Base-by-base conservation (phyloP, 2,888 invertebrate species). In the Zaprionus bogoriensis region DNA sequence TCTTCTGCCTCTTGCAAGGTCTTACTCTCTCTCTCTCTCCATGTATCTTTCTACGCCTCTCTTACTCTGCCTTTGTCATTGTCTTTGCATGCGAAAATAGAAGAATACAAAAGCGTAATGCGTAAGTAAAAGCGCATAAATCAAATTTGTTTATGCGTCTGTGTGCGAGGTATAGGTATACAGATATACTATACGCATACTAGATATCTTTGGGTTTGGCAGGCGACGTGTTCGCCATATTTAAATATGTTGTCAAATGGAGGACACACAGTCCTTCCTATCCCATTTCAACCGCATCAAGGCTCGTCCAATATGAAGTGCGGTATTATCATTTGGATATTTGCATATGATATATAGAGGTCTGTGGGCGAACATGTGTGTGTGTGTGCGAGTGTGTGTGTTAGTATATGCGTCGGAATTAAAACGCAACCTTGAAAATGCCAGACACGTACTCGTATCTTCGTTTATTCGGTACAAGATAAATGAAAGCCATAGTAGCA, bases 371-470 rank as follows among this genome's bases (percentile, higher is more conserved):
- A n/a, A n/a, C n/a, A n/a, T 52, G 25, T 42, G 42, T 47, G 32
- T 50, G 57, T 23, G 52, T 77, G 61, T 57, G 36, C 10, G 17
- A 64, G 30, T 38, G 20, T 9, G 38, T 45, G 10, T 52, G 36
- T 14, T 41, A 44, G 14, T 60, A 52, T 59, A 39, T 59, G 59
- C 47, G 61, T 50, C 53, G 62, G 67, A 74, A 80, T 82, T 82
- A 79, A 78, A 75, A 82, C 60, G 61, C 57, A 79, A 73, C 86
- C 79, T 85, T 85, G 86, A 78, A 67, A 76, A 85, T 85, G 73
- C 77, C 77, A 82, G 79, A 80, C 86, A 79, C 85, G 77, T 78
- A 62, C 32, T 58, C 19, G 57, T 23, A 50, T 60, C 38, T 57
- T 60, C 48, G 58, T 64, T 67, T 74, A 65, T 59, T 78, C 50